phyloP scores from a whole-genome alignment of 2,797 vertebrate species.

The Phalanger gymnotis region DNA sequence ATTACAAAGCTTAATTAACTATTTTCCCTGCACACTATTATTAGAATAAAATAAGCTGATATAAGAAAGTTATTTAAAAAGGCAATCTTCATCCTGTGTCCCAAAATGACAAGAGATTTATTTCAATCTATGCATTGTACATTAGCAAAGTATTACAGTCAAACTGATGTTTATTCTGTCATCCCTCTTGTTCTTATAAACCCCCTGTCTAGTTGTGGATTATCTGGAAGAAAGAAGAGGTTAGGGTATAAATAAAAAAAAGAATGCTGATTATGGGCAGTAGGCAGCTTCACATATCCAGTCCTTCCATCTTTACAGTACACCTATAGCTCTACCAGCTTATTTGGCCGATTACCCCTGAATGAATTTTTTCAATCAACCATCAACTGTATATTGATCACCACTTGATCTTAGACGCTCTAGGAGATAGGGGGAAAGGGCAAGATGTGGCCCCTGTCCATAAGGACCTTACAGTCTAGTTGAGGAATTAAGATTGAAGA shows the following conservation, averaged over 20 bases:
- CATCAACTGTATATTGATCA: background rate
- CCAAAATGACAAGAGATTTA: background rate
- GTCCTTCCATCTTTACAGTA: background rate
- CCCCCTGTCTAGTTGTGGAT: background rate
- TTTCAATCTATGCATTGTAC: accelerated
- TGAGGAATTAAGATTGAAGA: background rate
- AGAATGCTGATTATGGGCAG: background rate
- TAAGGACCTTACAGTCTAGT: background rate
- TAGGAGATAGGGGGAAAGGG: background rate
- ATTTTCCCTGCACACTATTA: background rate
- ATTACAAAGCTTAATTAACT: background rate
- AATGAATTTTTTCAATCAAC: background rate
- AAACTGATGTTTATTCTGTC: background rate
- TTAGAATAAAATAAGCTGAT: background rate
- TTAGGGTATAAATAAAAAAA: background rate
- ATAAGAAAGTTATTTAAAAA: background rate
- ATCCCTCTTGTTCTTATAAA: background rate
- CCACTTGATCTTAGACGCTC: background rate
- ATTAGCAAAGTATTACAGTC: background rate
- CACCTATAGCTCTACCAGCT: background rate
- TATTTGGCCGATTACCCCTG: background rate
- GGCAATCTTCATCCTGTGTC: no score
- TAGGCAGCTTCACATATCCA: background rate
- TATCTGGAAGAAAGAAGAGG: background rate
- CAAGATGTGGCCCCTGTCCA: background rate